phyloP scores from a whole-genome alignment of 1,140 invertebrate genomes.

The Trichonephila clavata region DNA sequence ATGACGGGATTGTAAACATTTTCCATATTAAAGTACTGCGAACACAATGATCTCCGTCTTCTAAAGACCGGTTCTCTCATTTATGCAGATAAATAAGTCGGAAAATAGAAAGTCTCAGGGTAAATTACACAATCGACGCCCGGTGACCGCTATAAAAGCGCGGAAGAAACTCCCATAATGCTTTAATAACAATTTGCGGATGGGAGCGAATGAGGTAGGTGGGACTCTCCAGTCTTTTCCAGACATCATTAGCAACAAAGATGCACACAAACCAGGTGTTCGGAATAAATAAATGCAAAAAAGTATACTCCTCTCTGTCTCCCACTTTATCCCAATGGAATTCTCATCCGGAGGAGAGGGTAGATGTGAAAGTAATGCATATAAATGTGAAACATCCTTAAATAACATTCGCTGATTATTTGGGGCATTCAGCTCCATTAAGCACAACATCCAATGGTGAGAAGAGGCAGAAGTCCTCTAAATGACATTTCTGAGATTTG shows the following conservation, averaged over 20 bases:
- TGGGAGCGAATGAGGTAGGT: neutral
- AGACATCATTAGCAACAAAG: constrained; percentile 58
- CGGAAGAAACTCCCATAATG: constrained; percentile 58
- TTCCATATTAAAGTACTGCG: neutral
- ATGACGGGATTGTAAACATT: constrained; percentile 5
- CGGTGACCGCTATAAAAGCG: constrained; percentile 26
- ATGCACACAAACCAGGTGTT: constrained; percentile 54
- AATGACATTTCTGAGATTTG: constrained; percentile 75
- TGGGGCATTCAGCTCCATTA: constrained; percentile 74
- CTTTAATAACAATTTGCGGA: constrained; percentile 72
- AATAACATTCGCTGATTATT: constrained; percentile 75
- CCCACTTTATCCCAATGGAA: neutral
- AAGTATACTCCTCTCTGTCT: neutral
- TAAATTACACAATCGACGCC: neutral
- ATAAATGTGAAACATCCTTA: constrained; percentile 68
- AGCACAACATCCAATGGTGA: constrained; percentile 21
- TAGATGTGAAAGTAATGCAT: constrained; percentile 73
- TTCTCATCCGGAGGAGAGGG: neutral
- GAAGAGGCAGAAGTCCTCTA: constrained; percentile 19
- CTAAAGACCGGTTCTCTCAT: neutral
- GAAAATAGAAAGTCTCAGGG: constrained; percentile 1
- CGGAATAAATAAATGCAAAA: constrained; percentile 32
- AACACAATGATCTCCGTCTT: constrained; percentile 25
- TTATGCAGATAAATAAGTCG: constrained; percentile 55
- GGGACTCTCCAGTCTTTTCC: neutral